Evolutionary conservation across 2,113 vertebrate species (phyloP), one percentile per base, ranked within the genome.

Genomic region (Acanthisitta chloris): DNA sequence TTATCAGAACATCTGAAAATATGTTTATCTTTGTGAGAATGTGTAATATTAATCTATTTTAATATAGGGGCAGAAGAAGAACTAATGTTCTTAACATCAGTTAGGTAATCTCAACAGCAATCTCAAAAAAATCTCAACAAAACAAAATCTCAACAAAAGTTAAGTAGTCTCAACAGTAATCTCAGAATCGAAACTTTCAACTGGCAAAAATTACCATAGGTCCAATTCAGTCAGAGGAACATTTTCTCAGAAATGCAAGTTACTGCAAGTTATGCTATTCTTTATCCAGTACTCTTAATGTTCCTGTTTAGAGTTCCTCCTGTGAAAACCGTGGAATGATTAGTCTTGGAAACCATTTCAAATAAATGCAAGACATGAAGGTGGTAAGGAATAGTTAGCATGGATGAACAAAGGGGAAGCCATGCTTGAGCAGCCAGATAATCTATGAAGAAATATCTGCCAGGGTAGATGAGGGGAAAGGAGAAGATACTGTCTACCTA

Each of bases 301-400:
- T 29, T 73, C 17, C 11, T 73, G 16, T 43, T 64, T 43, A 54
- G 28, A 40, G 19, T 81, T 13, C 4, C 13, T 58, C 10, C 8
- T 40, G 13, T 40, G 28, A 40, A 54, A 51, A 12, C 48, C 24
- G 28, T 58, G 17, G 19, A 58, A 51, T 6, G 4, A 26, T 3
- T 26, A 33, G 26, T 6, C 29, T 55, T 86, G 58, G 34, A 57
- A 89, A 86, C 6, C 3, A 17, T 72, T 61, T 55, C 52, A 40
- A 46, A 16, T 4, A n/a, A 61, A 77, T n/a, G 11, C 54, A 49
- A n/a, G 11, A 46, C 28, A 16, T 16, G 28, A 40, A 38, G 6
- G 13, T 1, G 0, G 4, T 21, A 66, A 43, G 57, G 40, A 76
- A 71, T 21, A 61, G 21, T 40, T 71, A 6, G 1, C 21, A 14